Evolutionary conservation across 2,888 invertebrate species (phyloP).

Genomic region (Anticlea derivata): DNA sequence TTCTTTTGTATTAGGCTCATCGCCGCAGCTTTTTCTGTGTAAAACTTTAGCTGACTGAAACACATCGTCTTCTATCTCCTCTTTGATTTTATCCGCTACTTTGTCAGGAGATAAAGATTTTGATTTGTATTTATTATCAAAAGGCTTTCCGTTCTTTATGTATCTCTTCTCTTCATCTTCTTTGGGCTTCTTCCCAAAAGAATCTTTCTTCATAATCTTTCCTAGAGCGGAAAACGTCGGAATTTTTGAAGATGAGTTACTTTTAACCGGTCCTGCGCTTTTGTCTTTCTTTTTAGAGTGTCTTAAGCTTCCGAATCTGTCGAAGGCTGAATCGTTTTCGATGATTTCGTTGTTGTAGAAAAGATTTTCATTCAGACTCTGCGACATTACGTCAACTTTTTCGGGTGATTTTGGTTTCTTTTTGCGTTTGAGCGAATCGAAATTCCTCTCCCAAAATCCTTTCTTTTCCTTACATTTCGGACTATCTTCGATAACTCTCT

Average conservation of each 20-base stretch:
- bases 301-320: constrained; percentile 73
- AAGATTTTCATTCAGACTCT: constrained; percentile 81
- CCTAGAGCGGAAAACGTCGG: constrained; percentile 78
- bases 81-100: constrained; percentile 54
- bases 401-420: constrained; percentile 72
- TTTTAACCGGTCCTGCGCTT: constrained; percentile 63
- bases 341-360: constrained; percentile 77
- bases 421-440: constrained; percentile 78
- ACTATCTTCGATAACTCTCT: constrained; percentile 67
- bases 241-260: constrained; percentile 76
- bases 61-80: constrained; percentile 48
- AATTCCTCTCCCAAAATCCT: constrained; percentile 82
- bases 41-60: constrained; percentile 43
- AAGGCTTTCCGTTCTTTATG: constrained; percentile 68
- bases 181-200: constrained; percentile 63
- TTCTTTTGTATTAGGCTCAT: constrained; percentile 68
- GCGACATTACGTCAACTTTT: constrained; percentile 78
- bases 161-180: constrained; percentile 68
- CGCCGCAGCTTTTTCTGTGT: constrained; percentile 77
- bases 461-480: constrained; percentile 78
- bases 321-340: constrained; percentile 68
- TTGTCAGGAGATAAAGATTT: constrained; percentile 74
- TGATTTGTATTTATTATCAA: constrained; percentile 76
- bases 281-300: constrained; percentile 73
- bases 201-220: constrained; percentile 79